Evolutionary conservation across 2,888 invertebrate genomes (phyloP).

Genomic region (Apomyelois bistriatella): DNA sequence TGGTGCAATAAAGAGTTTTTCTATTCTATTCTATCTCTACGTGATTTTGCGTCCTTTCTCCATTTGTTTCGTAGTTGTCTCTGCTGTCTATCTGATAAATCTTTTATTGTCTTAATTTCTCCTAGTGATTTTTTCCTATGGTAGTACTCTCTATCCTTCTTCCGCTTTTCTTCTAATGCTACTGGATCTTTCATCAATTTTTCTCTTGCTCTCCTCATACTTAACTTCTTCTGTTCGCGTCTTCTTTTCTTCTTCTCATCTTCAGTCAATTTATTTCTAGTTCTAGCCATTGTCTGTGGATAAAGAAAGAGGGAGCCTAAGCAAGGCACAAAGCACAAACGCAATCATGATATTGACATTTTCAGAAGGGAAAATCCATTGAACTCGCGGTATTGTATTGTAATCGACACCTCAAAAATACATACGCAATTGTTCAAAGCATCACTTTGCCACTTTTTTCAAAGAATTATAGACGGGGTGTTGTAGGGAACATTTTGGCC

Average conservation of each 20-base stretch:
- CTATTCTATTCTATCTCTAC: background rate
- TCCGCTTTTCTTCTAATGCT: slow-evolving; percentile 2
- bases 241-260: slow-evolving; percentile 1
- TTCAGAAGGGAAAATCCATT: too few relatives aligned
- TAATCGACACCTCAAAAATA: too few relatives aligned
- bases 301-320: too few relatives aligned
- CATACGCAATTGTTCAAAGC: too few relatives aligned
- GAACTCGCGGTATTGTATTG: too few relatives aligned
- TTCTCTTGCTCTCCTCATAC: background rate
- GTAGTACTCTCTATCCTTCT: background rate
- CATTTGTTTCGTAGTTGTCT: background rate
- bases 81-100: background rate
- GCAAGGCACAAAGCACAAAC: too few relatives aligned
- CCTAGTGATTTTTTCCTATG: background rate
- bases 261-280: background rate
- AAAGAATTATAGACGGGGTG: too few relatives aligned
- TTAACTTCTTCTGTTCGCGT: slow-evolving; percentile 4
- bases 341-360: too few relatives aligned
- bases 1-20: too few relatives aligned
- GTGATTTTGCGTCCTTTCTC: background rate
- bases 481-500: too few relatives aligned
- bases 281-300: slow-evolving; percentile 1
- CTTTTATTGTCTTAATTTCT: slow-evolving; percentile 1
- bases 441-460: too few relatives aligned
- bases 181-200: slow-evolving; percentile 4